These are phyloP conservation scores for Typhlomys cinereus DNA, from an alignment of 2,113 vertebrate genomes.

Conservation along the genomic window DNA sequence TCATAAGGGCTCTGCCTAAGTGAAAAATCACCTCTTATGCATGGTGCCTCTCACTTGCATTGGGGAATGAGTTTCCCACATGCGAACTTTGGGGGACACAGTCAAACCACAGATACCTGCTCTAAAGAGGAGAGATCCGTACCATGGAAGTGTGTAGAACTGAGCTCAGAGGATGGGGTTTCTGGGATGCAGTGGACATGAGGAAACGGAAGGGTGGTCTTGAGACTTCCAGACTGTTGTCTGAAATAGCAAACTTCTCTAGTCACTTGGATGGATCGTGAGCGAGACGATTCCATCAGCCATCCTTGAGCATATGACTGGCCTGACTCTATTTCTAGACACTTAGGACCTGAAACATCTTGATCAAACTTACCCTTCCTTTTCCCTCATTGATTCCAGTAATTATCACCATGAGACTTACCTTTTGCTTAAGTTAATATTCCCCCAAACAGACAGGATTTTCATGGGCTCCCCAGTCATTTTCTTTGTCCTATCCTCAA, in stretches of 20 bases:
- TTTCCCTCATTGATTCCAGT: background rate
- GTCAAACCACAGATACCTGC: background rate
- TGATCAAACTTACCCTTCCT: background rate
- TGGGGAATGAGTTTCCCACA: background rate
- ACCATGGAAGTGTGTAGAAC: fast-evolving
- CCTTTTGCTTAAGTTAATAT: background rate
- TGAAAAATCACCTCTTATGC: background rate
- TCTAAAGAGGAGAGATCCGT: background rate
- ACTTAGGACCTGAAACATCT: background rate
- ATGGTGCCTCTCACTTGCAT: too few relatives aligned
- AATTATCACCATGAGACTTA: background rate
- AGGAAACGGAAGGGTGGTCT: background rate
- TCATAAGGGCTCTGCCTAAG: background rate
- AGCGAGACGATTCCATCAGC: background rate
- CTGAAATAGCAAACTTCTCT: background rate
- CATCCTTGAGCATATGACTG: background rate
- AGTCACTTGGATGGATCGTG: background rate
- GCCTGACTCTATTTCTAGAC: background rate
- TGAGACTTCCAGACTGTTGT: background rate
- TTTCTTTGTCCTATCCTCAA: background rate
- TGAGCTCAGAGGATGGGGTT: background rate
- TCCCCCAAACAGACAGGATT: background rate
- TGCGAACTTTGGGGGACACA: background rate
- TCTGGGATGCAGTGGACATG: background rate
- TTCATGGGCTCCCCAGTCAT: background rate